Base-by-base conservation (phyloP, 2,113 vertebrate genomes). In the Dipodomys spectabilis region DNA sequence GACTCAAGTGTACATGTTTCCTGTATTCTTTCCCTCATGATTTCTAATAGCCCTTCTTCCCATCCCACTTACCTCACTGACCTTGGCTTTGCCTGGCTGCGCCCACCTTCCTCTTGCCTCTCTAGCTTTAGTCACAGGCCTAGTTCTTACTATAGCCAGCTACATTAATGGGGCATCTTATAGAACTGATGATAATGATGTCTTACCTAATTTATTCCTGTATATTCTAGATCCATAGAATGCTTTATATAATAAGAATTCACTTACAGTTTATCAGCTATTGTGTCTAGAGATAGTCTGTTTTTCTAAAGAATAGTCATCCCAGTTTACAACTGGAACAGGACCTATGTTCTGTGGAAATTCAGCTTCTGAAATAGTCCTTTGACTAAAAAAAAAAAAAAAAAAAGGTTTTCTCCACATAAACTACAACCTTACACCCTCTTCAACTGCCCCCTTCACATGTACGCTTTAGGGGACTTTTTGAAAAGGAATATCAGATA, bases 291-390 rank as follows among this genome's bases (percentile, higher is more conserved):
- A 95, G 32, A 22, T 65, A 44, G 88, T 94, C 49, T 89, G 2
- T 27, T 57, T 60, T 89, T 71, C 88, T 44, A 79, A 83, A 90
- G 91, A 57, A 35, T 11, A 57, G 32, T 4, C 23, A 45, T 79
- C 49, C 67, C 23, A 30, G 75, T 11, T 39, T 86, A 69, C 30
- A 60, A 71, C 49, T 91, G 75, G 60, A 79, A 65, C 35, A 30
- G 45, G 77, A 81, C 35, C 8, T 77, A 22, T 64, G 62, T 68
- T 91, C 73, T 92, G 7, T 69, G 90, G 67, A 90, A 92, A 74
- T 30, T 90, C 71, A 93, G 39, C 65, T 92, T 91, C 44, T 35
- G 71, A 86, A 49, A n/a, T 20, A 92, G n/a, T 73, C 32, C 87
- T 91, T 79, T 94, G 45, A 82, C 80, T 80, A 32, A 72, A 74